phyloP scores from a whole-genome alignment of 2,797 vertebrate genomes.

The Phataginus tricuspis region DNA sequence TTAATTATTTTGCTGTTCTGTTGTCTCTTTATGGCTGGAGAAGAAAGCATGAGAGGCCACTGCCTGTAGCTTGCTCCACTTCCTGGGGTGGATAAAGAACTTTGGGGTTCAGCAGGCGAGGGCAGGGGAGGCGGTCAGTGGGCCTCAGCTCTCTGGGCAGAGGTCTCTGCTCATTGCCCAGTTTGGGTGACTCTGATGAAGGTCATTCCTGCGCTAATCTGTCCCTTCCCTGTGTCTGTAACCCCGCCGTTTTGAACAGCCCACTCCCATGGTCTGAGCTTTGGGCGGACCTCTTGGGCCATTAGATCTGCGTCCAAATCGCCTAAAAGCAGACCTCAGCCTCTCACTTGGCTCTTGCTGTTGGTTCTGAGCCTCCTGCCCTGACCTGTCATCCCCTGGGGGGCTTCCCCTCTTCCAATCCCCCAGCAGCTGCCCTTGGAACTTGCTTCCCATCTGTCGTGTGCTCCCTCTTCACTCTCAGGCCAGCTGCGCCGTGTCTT shows the following conservation, averaged over 20 bases:
- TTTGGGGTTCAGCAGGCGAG: neutral
- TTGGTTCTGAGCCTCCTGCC: neutral
- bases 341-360: neutral
- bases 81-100: neutral
- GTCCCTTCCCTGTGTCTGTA: neutral
- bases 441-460: fast-evolving
- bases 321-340: neutral
- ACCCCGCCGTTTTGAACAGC: fast-evolving
- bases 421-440: neutral
- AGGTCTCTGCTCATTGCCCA: neutral
- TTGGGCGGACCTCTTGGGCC: neutral
- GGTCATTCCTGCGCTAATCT: neutral
- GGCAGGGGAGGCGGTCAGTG: neutral
- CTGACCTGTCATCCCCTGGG: fast-evolving
- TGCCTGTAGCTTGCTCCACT: neutral
- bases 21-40: slow-evolving; percentile 74
- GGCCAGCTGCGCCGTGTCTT: neutral
- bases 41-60: slow-evolving; percentile 45
- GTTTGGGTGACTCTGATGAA: slow-evolving; percentile 42
- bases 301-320: neutral
- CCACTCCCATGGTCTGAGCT: neutral
- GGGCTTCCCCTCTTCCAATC: fast-evolving
- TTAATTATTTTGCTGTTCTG: slow-evolving; percentile 85
- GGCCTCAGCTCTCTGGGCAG: neutral
- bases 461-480: neutral